A percentile compares a stretch with the other conserved stretches of the same genome.
Conservation (phyloP, 2,888 invertebrate genomes). For the Leptogaster cylindrica region DNA sequence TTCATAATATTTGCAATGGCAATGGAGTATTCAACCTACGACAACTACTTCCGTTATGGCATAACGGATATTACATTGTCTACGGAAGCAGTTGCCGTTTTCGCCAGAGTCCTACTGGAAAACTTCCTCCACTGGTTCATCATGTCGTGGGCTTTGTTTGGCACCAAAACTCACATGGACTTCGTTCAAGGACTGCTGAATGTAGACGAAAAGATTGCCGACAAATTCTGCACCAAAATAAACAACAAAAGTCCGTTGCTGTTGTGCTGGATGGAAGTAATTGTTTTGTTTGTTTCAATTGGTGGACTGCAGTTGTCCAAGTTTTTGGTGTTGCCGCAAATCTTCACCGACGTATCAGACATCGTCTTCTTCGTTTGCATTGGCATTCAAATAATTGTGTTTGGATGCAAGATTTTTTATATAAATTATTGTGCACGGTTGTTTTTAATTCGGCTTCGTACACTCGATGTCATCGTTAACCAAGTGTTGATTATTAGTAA, state of each 20-base stretch:
- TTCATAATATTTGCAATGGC: conserved; percentile 22
- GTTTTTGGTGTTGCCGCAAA: background rate
- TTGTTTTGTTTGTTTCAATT: background rate
- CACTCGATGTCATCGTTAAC: background rate
- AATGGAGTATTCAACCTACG: conserved; percentile 40
- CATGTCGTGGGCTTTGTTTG: background rate
- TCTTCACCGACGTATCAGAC: conserved; percentile 19
- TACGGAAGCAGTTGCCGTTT: conserved; percentile 32
- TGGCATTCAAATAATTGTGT: conserved; percentile 30
- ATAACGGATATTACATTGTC: conserved; percentile 36
- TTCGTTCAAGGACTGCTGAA: background rate
- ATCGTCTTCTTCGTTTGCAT: conserved; percentile 37
- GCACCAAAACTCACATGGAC: background rate
- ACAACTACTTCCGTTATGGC: conserved; percentile 41
- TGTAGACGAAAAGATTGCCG: conserved; percentile 1
- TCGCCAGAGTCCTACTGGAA: conserved; percentile 41
- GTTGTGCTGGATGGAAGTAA: conserved; percentile 4
- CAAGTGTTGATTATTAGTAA: background rate
- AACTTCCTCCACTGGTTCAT: conserved; percentile 22
- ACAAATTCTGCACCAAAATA: background rate
- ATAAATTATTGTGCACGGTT: conserved; percentile 39
- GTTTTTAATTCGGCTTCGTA: conserved; percentile 15
- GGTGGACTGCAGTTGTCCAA: background rate
- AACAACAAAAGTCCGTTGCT: background rate
- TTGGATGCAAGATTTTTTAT: conserved; percentile 37